These are phyloP conservation scores for Pitangus sulphuratus DNA, from an alignment of 2,797 vertebrate genomes.

Conservation along the genomic window DNA sequence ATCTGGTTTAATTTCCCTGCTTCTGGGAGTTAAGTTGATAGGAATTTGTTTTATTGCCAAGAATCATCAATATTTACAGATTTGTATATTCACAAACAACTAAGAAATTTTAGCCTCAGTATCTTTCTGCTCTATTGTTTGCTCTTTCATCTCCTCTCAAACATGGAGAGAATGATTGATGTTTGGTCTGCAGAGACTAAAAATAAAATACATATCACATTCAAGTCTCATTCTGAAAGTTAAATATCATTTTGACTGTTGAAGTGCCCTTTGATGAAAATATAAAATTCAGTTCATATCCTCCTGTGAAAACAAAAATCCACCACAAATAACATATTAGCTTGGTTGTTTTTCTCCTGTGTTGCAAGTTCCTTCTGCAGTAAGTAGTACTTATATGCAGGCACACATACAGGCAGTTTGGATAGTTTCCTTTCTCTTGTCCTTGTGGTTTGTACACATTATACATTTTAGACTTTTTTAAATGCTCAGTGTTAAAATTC, in stretches of 20 bases:
- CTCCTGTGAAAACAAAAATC: not conserved
- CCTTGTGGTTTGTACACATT: not conserved
- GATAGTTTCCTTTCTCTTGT: not conserved
- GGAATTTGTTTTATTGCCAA: slow-evolving; percentile 33
- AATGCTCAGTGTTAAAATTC: not conserved
- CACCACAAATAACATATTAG: not conserved
- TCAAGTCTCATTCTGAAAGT: not conserved
- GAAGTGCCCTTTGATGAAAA: not conserved
- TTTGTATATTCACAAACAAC: slow-evolving; percentile 11
- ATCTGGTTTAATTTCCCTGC: slow-evolving; percentile 39
- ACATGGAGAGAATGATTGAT: slow-evolving; percentile 7
- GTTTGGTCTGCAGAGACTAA: slow-evolving; percentile 8
- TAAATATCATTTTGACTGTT: not conserved
- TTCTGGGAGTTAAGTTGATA: slow-evolving; percentile 17
- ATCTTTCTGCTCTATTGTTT: slow-evolving; percentile 16
- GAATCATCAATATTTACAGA: slow-evolving; percentile 49
- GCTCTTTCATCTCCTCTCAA: not conserved
- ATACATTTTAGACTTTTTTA: not conserved
- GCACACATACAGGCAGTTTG: not conserved
- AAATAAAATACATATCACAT: not conserved
- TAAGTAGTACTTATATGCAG: not conserved
- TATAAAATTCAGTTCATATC: not conserved
- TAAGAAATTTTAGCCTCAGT: slow-evolving; percentile 3
- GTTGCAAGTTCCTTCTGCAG: not conserved
- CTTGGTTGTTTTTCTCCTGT: not conserved